Evolutionary conservation across 2,888 invertebrate species (phyloP).

Genomic region (Acanthosoma haemorrhoidale): DNA sequence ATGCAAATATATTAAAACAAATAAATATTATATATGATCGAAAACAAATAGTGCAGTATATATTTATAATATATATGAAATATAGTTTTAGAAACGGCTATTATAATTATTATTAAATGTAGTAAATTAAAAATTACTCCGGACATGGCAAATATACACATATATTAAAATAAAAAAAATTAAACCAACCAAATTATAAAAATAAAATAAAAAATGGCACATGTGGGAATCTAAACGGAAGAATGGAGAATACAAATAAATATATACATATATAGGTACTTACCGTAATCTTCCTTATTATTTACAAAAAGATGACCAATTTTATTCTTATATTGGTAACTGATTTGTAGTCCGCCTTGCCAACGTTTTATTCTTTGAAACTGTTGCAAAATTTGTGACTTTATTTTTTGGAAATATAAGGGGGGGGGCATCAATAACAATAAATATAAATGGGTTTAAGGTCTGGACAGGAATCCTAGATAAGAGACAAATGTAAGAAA

Average conservation of each 20-base stretch:
- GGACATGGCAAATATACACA: neutral
- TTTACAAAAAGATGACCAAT: neutral
- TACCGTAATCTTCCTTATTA: neutral
- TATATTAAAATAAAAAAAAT: neutral
- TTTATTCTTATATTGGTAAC: neutral
- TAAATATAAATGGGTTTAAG: too few relatives aligned
- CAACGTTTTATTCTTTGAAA: neutral
- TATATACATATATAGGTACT: constrained; percentile 4
- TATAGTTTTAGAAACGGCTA: neutral
- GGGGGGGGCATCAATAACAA: too few relatives aligned
- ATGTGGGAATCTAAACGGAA: neutral
- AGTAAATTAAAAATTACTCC: neutral
- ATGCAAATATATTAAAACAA: neutral
- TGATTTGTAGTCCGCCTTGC: neutral
- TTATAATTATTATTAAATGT: neutral
- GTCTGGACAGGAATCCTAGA: too few relatives aligned
- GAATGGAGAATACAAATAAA: neutral
- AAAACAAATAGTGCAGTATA: neutral
- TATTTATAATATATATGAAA: neutral
- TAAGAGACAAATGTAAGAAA: too few relatives aligned
- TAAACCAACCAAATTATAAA: neutral
- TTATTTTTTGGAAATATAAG: too few relatives aligned
- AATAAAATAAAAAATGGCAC: neutral
- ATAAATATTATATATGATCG: neutral
- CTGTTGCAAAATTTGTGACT: neutral